Conservation (phyloP, 2,888 invertebrate species). For the Alviniconcha strummeri region DNA sequence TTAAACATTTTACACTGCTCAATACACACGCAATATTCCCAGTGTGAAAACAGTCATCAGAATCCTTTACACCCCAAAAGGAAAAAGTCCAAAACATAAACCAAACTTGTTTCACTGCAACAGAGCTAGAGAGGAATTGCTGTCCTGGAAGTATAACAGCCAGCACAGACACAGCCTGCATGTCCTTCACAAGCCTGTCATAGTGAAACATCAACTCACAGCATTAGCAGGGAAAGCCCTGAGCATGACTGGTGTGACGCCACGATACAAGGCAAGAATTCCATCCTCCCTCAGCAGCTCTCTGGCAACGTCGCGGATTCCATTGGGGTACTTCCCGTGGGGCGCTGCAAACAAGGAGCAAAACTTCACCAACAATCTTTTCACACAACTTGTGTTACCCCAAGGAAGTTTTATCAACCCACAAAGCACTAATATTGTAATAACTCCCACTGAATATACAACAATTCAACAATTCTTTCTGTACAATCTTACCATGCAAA, state of each 20-base stretch:
- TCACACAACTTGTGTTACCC: too few species aligned
- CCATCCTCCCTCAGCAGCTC: conserved; percentile 93
- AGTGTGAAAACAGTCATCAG: not conserved
- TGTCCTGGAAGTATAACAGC: not conserved
- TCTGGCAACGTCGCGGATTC: conserved; percentile 91
- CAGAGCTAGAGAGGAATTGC: not conserved
- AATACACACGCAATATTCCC: not conserved
- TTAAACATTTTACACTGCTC: too few species aligned
- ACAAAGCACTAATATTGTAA: too few species aligned
- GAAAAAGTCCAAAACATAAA: not conserved
- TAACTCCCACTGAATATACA: too few species aligned
- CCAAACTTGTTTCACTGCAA: not conserved
- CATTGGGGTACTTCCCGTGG: conserved; percentile 93
- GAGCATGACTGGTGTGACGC: conserved; percentile 96
- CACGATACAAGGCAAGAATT: conserved; percentile 91
- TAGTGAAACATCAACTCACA: conserved; percentile 63
- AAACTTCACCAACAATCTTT: not conserved
- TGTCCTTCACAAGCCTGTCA: not conserved
- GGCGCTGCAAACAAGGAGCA: conserved; percentile 81
- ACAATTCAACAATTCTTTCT: too few species aligned
- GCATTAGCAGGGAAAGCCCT: conserved; percentile 99
- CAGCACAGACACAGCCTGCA: too few species aligned
- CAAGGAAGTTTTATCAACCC: too few species aligned
- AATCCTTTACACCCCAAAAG: not conserved
- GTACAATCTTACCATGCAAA: too few species aligned